These are phyloP conservation scores for Molorchus minor DNA, from an alignment of 2,888 invertebrate genomes.

Conservation along the genomic window DNA sequence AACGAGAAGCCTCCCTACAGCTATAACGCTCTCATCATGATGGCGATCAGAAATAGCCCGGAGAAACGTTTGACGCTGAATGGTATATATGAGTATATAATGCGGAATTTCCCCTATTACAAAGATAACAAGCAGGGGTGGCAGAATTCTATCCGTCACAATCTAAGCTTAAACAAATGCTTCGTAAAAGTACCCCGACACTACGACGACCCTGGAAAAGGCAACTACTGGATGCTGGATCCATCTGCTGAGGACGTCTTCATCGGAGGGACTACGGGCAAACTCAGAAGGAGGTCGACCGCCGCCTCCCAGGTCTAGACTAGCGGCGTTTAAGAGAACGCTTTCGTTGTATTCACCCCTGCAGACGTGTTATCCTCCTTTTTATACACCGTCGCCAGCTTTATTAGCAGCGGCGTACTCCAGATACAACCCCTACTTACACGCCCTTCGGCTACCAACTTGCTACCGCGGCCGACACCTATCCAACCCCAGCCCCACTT, in stretches of 20 bases:
- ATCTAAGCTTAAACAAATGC: constrained; percentile 96
- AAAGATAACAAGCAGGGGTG: constrained; percentile 98
- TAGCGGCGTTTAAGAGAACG: constrained; percentile 90
- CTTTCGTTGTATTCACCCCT: constrained; percentile 73
- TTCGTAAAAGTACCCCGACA: constrained; percentile 98
- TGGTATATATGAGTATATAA: constrained; percentile 98
- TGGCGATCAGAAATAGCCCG: constrained; percentile 95
- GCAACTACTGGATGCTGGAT: constrained; percentile 99
- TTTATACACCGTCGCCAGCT: constrained; percentile 56
- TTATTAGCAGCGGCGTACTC: constrained; percentile 73
- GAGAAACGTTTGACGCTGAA: constrained; percentile 94
- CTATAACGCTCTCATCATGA: constrained; percentile 99
- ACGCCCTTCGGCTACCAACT: constrained; percentile 48
- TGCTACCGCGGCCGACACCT: constrained; percentile 65
- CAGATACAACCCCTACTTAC: constrained; percentile 72
- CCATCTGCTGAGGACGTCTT: constrained; percentile 97
- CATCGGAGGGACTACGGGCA: constrained; percentile 95
- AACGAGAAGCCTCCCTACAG: constrained; percentile 97
- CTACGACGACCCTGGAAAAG: constrained; percentile 99
- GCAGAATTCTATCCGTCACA: constrained; percentile 99
- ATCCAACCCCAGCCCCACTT: constrained; percentile 56
- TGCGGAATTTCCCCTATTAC: constrained; percentile 98
- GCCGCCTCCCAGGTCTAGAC: constrained; percentile 86
- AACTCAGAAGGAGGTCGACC: constrained; percentile 88
- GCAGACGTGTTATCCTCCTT: constrained; percentile 62